phyloP scores from a whole-genome alignment of 2,113 vertebrate genomes.

The Microtus montanus region DNA sequence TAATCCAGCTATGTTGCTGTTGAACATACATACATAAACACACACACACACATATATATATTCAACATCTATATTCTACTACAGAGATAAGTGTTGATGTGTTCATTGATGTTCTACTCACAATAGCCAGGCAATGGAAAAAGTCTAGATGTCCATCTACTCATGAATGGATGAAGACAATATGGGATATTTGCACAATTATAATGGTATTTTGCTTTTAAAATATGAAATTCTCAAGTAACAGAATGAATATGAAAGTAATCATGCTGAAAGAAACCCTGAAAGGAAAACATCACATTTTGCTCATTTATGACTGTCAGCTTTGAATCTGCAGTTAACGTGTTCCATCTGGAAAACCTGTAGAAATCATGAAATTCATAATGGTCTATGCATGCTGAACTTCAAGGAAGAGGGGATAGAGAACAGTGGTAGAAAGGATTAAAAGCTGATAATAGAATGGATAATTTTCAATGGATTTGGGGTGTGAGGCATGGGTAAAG shows the following conservation, averaged over 20 bases:
- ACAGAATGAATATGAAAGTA: background rate
- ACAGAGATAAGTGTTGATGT: background rate
- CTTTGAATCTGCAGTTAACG: background rate
- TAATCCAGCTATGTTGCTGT: background rate
- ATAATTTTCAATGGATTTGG: background rate
- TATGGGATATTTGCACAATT: background rate
- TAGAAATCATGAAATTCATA: background rate
- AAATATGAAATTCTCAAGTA: background rate
- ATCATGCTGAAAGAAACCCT: background rate
- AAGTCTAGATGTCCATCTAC: too few relatives aligned
- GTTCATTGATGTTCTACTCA: background rate
- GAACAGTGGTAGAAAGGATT: too few relatives aligned
- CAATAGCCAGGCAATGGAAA: background rate
- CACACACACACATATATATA: too few relatives aligned
- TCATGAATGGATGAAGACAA: background rate
- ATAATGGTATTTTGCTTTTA: background rate
- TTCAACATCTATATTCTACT: background rate
- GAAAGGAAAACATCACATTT: background rate
- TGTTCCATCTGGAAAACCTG: background rate
- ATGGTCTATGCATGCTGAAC: background rate
- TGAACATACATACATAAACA: background rate
- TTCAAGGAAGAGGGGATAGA: background rate
- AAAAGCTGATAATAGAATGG: background rate
- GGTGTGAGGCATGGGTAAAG: background rate
- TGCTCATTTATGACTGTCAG: background rate